phyloP scores from a whole-genome alignment of 2,797 vertebrate genomes.

The Schizopygopsis malacanthus region DNA sequence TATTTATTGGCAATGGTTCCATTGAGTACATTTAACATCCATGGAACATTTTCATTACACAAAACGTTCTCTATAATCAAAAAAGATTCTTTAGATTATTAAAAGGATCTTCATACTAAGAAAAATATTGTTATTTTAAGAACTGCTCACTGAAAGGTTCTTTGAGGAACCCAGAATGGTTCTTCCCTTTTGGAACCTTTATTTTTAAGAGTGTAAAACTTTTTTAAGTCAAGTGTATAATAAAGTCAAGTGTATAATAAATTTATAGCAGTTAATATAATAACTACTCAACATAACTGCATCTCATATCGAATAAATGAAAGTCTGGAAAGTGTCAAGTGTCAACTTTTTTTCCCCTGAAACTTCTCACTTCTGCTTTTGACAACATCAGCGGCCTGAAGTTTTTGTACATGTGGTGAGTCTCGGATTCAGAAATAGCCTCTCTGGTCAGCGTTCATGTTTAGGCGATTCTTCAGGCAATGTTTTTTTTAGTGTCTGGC shows the following conservation, averaged over 20 bases:
- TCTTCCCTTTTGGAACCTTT: not conserved
- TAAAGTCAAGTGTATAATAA: not conserved
- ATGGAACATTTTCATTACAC: not conserved
- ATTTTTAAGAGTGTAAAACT: not conserved
- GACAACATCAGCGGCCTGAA: conserved; percentile 73
- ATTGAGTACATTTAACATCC: not conserved
- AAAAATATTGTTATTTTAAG: not conserved
- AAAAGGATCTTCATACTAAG: not conserved
- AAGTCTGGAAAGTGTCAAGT: conserved; percentile 69
- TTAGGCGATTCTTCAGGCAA: conserved; percentile 75
- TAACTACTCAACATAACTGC: not conserved
- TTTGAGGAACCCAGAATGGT: not conserved
- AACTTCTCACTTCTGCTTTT: conserved; percentile 87
- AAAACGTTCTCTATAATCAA: not conserved
- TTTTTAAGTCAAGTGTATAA: too few relatives aligned
- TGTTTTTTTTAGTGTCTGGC: conserved; percentile 71
- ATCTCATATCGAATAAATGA: conserved; percentile 55
- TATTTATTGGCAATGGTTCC: too few relatives aligned
- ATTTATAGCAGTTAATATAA: not conserved
- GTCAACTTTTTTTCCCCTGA: conserved; percentile 76
- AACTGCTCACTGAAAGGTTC: not conserved
- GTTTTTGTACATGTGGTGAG: conserved; percentile 79
- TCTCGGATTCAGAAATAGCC: conserved; percentile 80
- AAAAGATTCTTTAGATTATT: not conserved
- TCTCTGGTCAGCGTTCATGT: conserved; percentile 76